Conservation (phyloP, 2,113 vertebrate genomes). For the Xenopus laevis region DNA sequence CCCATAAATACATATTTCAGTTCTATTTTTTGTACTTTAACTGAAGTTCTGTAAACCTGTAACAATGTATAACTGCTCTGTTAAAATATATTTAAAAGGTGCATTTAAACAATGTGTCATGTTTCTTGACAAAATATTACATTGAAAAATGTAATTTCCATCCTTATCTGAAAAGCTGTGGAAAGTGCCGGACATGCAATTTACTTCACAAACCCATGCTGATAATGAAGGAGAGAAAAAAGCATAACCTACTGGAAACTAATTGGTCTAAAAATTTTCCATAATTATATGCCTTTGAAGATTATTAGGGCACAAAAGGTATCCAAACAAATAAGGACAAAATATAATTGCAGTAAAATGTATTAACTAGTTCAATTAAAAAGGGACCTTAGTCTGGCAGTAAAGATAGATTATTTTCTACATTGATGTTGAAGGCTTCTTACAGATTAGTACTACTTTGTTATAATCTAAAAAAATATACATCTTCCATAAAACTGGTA, state of each 20-base stretch:
- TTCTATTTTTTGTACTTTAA: too few relatives aligned
- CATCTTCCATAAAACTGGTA: not conserved
- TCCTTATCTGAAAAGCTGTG: constrained; percentile 31
- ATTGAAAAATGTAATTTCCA: constrained; percentile 37
- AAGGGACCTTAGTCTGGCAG: constrained; percentile 1
- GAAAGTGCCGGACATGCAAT: constrained; percentile 39
- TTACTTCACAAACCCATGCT: constrained; percentile 36
- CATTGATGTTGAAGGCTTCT: not conserved
- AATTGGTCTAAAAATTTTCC: constrained; percentile 44
- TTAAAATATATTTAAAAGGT: constrained; percentile 14
- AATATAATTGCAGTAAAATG: constrained; percentile 15
- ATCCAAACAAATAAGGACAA: constrained; percentile 36
- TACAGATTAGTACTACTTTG: not conserved
- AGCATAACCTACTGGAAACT: constrained; percentile 31
- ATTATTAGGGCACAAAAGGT: constrained; percentile 38
- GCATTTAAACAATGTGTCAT: constrained; percentile 28
- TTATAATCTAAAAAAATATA: not conserved
- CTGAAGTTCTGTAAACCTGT: too few relatives aligned
- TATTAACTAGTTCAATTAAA: constrained; percentile 43
- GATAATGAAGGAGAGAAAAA: constrained; percentile 33
- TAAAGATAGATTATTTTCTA: constrained; percentile 6
- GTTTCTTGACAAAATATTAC: constrained; percentile 14
- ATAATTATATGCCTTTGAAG: constrained; percentile 44
- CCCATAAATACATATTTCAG: too few relatives aligned
- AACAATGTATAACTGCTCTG: not conserved